phyloP scores from a whole-genome alignment of 2,797 vertebrate genomes.

The Crax fasciolata region DNA sequence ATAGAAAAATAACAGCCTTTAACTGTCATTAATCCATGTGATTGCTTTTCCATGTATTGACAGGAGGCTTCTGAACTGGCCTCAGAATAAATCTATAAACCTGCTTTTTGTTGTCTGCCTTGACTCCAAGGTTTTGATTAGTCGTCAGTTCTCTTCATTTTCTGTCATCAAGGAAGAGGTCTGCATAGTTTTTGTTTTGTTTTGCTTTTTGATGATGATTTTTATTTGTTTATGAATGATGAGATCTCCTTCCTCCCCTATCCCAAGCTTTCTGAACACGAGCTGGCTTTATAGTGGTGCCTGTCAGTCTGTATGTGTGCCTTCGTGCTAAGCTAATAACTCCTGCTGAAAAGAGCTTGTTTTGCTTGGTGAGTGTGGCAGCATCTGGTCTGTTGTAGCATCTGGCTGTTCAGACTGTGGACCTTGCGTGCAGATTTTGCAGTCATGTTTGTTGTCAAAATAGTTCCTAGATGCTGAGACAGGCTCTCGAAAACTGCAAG shows the following conservation, averaged over 20 bases:
- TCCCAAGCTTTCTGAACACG: not conserved
- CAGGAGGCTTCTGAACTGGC: not conserved
- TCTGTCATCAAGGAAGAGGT: not conserved
- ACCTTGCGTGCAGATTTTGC: not conserved
- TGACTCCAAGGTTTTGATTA: not conserved
- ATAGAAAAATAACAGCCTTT: not conserved
- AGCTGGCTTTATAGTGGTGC: not conserved
- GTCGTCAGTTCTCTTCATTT: not conserved
- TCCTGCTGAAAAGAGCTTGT: not conserved
- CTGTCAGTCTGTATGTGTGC: not conserved
- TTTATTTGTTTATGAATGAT: not conserved
- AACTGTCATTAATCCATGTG: not conserved
- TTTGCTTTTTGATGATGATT: not conserved
- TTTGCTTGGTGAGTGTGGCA: not conserved
- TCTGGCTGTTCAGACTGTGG: not conserved
- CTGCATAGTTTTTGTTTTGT: not conserved
- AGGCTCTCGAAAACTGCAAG: not conserved
- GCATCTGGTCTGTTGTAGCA: not conserved
- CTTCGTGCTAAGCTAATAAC: not conserved
- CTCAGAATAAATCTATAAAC: not conserved
- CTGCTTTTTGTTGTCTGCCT: not conserved
- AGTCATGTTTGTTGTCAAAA: not conserved
- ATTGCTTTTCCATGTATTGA: not conserved
- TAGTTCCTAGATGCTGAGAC: not conserved
- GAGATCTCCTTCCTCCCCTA: not conserved